Evolutionary conservation across 1,140 invertebrate species (phyloP), one percentile per base, ranked within the genome.

Genomic region (Ceratosolen fusciceps): DNA sequence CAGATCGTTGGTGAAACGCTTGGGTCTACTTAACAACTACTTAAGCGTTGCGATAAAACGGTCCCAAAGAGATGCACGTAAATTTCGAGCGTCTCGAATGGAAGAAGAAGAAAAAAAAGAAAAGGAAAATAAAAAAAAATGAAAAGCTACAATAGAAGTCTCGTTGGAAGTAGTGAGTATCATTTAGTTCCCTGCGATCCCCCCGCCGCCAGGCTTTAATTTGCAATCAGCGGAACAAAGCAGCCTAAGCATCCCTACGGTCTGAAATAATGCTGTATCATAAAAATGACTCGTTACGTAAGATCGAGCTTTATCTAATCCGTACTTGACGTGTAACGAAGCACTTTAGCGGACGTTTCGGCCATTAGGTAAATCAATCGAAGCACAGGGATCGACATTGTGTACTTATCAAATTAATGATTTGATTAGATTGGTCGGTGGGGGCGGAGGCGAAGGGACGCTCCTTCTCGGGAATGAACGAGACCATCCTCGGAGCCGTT

Each of bases 341-440:
- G 16, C 1, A n/a, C 16, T n/a, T 65, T 34, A 65, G 34, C 37
- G 10, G 16, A n/a, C 19, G 19, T 4, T 65, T 37, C 10, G 19
- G 1, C 14, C 5, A 65, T 37, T 65, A 37, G 7, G 60, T 37
- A 14, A 43, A 74, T 74, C 37, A 43, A 56, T 62, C 24, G n/a
- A 26, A 74, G 29, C 14, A 24, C 19, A n/a, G n/a, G 24, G 21
- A 56, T 39, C 21, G 16, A 39, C 14, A 58, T 39, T 14, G 60
- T 52, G 21, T 37, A 52, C 10, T 52, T 52, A 54, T 75, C 26
- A 49, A 67, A 24, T 49, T 24, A 75, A 21, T 67, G 60, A 65
- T 67, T 75, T 52, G 74, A 75, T 75, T 65, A 75, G 60, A 75
- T 75, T 75, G 21, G 8, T 34, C 24, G 31, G 8, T n/a, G 7